Base-by-base conservation (phyloP, 92 coral and sea anemone species). In the Montipora capitata region DNA sequence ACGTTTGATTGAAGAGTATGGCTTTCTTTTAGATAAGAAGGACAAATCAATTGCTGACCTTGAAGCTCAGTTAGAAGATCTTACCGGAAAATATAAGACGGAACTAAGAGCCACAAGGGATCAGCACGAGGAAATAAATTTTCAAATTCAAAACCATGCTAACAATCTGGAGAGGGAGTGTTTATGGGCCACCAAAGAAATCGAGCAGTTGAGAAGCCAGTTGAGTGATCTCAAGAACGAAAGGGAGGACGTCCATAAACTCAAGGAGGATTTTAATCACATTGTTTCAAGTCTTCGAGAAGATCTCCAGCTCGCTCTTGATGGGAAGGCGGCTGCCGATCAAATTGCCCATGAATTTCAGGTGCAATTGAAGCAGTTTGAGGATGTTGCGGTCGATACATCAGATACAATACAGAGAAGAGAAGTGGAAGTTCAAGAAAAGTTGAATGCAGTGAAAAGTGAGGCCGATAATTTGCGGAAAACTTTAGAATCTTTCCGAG, bases 241-340 rank as follows among this genome's bases (percentile, higher is more conserved):
- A 77, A 87, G 88, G 54, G 95, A 89, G 64, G 98, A 93, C 66
- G 88, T 95, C 80, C 90, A 78, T 10, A 88, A 84, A 42, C 96
- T 97, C 35, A 88, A 93, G 82, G 77, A 64, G 12, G 91, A 95
- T 62, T 97, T 97, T 78, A 94, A 88, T 78, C 98, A 97, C 44
- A 97, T 97, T 56, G 98, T 97, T 11, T 90, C 98, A 35, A 91
- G 98, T 35, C 91, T 97, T 40, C 96, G 98, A 27, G 97, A 95
- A 13, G 99, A 97, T 79, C 80, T 97, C 58, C 96, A 95, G 52
- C 95, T 88, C 63, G 95, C 96, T 2, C 96, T 94, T 40, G 77
- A 91, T 48, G 98, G 93, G 15, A 91, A 94, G 75, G 80, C 92
- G 38, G 95, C 93, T 10, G 98, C 96, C 52, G 96, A 94, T 76